Conservation (phyloP, 2,888 invertebrate species). For the Phragmatobia fuliginosa region DNA sequence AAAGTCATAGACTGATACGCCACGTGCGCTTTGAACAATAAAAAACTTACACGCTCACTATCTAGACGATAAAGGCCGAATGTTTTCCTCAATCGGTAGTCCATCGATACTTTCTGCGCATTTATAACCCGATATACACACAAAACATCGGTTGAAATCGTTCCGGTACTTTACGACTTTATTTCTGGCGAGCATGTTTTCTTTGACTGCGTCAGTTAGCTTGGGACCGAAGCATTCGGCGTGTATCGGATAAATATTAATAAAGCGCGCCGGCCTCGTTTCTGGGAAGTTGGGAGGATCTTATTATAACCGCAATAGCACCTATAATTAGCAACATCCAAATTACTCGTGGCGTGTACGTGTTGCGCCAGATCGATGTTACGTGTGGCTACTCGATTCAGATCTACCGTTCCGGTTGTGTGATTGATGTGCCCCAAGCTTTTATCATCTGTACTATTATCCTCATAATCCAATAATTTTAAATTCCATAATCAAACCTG, state of each 20-base stretch:
- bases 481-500: constrained; percentile 22
- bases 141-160: constrained; percentile 83
- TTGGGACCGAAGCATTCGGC: constrained; percentile 76
- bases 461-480: constrained; percentile 42
- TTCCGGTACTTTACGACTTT: constrained; percentile 85
- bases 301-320: constrained; percentile 87
- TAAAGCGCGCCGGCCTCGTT: constrained; percentile 85
- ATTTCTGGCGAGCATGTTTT: constrained; percentile 84
- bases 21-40: constrained; percentile 56
- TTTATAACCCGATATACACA: constrained; percentile 78
- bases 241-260: constrained; percentile 87
- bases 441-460: constrained; percentile 58
- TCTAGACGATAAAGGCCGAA: constrained; percentile 54
- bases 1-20: constrained; percentile 41
- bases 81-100: constrained; percentile 72
- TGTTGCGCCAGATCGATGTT: constrained; percentile 77
- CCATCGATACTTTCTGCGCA: constrained; percentile 75
- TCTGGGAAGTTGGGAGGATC: constrained; percentile 86
- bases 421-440: constrained; percentile 60
- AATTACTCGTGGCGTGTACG: constrained; percentile 82
- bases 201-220: constrained; percentile 85
- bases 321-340: constrained; percentile 85
- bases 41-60: constrained; percentile 58
- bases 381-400: constrained; percentile 74
- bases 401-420: constrained; percentile 65